phyloP scores from a whole-genome alignment of 2,888 invertebrate species.

The Athripsodes cinereus region DNA sequence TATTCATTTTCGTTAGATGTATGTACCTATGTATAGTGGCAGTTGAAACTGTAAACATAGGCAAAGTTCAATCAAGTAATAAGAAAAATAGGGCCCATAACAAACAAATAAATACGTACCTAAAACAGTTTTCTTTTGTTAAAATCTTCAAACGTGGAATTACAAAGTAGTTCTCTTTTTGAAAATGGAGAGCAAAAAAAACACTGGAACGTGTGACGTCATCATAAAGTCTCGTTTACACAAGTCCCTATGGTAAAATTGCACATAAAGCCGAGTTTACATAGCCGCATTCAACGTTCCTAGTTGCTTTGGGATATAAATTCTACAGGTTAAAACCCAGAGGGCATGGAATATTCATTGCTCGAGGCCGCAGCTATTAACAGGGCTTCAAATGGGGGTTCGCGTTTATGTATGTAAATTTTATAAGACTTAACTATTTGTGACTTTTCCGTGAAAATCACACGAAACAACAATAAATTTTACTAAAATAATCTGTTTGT shows the following conservation, averaged over 20 bases:
- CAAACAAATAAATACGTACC: too few species aligned
- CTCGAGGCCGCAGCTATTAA: background rate
- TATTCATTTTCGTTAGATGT: too few species aligned
- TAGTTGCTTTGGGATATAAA: background rate
- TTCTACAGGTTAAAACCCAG: background rate
- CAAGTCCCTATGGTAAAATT: background rate
- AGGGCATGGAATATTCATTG: background rate
- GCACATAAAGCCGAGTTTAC: background rate
- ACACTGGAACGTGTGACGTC: background rate
- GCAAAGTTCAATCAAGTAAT: too few species aligned
- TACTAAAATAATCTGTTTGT: too few species aligned
- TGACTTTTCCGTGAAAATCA: too few species aligned
- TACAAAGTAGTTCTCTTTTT: background rate
- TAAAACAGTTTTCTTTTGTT: background rate
- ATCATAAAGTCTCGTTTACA: background rate
- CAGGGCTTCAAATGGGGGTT: background rate
- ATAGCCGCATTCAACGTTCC: background rate
- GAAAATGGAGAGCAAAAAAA: too few species aligned
- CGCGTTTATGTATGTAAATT: too few species aligned
- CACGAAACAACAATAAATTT: too few species aligned
- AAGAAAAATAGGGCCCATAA: too few species aligned
- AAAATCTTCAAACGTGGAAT: background rate
- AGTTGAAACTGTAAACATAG: too few species aligned
- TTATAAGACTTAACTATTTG: too few species aligned
- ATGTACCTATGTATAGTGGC: too few species aligned